Conservation (phyloP, 2,888 invertebrate species). For the Aspidiotus rigidus region DNA sequence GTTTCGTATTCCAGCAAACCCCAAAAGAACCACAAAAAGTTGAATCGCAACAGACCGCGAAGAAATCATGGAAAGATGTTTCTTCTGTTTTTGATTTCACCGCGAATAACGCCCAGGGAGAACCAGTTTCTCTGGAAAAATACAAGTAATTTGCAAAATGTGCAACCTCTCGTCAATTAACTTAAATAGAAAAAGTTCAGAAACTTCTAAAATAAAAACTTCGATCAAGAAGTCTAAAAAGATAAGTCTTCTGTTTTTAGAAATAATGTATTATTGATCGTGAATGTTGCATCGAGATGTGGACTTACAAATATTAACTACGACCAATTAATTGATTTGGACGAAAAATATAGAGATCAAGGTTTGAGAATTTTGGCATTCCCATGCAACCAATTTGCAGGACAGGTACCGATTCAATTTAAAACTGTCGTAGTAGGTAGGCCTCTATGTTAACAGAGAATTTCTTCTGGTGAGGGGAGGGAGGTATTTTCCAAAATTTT, state of each 20-base stretch:
- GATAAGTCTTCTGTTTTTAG: constrained; percentile 39
- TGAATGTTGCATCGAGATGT: constrained; percentile 79
- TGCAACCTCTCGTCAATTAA: background rate
- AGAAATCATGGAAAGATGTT: constrained; percentile 51
- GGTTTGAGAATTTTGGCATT: constrained; percentile 67
- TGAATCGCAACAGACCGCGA: too few species aligned
- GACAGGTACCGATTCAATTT: constrained; percentile 50
- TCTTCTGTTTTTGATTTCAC: constrained; percentile 71
- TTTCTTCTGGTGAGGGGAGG: too few species aligned
- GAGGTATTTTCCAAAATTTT: too few species aligned
- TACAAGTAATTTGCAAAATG: constrained; percentile 45
- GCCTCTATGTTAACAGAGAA: too few species aligned
- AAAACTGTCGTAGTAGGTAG: too few species aligned
- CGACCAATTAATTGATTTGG: constrained; percentile 61
- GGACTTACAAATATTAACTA: constrained; percentile 70
- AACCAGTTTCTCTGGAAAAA: constrained; percentile 66
- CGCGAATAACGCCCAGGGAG: constrained; percentile 70
- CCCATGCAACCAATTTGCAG: constrained; percentile 74
- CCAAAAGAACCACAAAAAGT: too few species aligned
- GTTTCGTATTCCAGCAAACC: too few species aligned
- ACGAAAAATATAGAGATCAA: constrained; percentile 56
- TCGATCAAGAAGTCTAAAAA: background rate
- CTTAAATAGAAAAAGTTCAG: background rate
- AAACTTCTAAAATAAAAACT: background rate
- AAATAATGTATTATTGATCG: constrained; percentile 67